A percentile compares a stretch with the other conserved stretches of the same genome.
These are phyloP conservation scores for Elachura formosa DNA, from an alignment of 2,113 vertebrate genomes.

Conservation along the genomic window DNA sequence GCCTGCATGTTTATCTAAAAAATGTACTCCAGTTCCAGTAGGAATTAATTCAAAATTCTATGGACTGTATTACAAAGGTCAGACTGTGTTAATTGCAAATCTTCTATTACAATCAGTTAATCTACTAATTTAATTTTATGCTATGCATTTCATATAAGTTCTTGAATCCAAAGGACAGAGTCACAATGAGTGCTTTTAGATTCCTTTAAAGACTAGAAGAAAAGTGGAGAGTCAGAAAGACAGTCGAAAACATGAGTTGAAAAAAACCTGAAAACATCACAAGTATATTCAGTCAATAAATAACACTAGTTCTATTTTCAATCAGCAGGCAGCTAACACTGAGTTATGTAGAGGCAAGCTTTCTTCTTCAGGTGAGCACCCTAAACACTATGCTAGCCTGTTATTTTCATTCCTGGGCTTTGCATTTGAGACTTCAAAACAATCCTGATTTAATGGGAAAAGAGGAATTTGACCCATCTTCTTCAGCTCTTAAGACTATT, in stretches of 20 bases:
- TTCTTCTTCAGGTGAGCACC: neutral
- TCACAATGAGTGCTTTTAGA: neutral
- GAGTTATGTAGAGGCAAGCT: neutral
- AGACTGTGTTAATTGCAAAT: neutral
- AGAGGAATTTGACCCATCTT: neutral
- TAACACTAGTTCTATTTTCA: neutral
- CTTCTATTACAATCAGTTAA: neutral
- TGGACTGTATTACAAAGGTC: neutral
- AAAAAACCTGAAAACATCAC: neutral
- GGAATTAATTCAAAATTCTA: neutral
- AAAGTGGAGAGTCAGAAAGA: neutral
- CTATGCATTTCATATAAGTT: neutral
- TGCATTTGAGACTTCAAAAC: neutral
- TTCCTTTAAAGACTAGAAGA: neutral
- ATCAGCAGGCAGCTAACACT: neutral
- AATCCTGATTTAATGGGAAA: neutral
- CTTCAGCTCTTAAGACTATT: neutral
- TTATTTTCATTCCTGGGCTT: neutral
- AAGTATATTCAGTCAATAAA: neutral
- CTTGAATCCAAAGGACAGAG: neutral
- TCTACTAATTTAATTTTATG: neutral
- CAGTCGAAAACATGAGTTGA: neutral
- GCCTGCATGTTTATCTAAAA: neutral
- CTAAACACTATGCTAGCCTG: neutral
- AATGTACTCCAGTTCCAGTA: neutral